Evolutionary conservation across 2,113 vertebrate species (phyloP).

Genomic region (Vulpes lagopus): DNA sequence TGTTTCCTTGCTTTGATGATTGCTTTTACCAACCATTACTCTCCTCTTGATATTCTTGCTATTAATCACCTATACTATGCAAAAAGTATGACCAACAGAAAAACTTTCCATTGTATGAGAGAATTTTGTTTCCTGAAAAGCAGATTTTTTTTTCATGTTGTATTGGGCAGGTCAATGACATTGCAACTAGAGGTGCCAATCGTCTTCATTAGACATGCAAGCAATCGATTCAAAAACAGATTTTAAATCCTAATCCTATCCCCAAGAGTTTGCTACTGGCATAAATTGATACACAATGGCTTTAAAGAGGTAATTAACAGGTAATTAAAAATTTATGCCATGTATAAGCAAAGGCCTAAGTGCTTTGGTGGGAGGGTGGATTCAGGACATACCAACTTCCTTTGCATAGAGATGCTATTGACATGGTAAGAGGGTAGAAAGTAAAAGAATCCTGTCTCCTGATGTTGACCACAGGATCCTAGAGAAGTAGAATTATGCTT

Average conservation of each 20-base stretch:
- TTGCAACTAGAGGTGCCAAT: conserved; percentile 33
- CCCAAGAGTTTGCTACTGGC: conserved; percentile 58
- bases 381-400: background rate
- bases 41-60: background rate
- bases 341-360: conserved; percentile 52
- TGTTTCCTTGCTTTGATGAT: background rate
- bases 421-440: background rate
- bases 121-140: background rate
- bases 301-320: conserved; percentile 80
- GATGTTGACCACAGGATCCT: background rate
- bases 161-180: conserved; percentile 13
- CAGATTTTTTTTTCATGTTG: background rate
- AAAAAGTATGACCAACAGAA: background rate
- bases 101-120: background rate
- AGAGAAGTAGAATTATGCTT: background rate
- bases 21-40: background rate
- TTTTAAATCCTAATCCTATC: conserved; percentile 52
- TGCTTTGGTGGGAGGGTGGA: conserved; percentile 26
- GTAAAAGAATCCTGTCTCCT: background rate
- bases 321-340: conserved; percentile 80
- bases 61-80: background rate
- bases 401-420: background rate
- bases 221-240: conserved; percentile 69
- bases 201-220: conserved; percentile 73
- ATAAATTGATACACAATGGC: conserved; percentile 70